Percentiles rank a stretch among this genome's conserved stretches.
Evolutionary conservation across 1,140 invertebrate genomes (phyloP).

Genomic region (Ostrea denselamellosa): DNA sequence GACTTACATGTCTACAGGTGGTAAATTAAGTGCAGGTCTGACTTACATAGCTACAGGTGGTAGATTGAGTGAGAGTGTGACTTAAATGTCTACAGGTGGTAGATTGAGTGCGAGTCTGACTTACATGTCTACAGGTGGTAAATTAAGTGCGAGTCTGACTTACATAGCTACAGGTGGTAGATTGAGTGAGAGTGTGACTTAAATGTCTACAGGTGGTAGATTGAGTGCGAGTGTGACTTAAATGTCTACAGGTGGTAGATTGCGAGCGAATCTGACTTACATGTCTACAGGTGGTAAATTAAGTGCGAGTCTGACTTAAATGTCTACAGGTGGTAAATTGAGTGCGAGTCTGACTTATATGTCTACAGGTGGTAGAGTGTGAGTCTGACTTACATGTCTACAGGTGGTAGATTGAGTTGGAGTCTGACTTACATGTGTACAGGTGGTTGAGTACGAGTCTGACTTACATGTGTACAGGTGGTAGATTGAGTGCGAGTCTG

Average conservation of each 20-base stretch:
- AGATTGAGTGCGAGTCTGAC: not conserved
- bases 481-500: not conserved
- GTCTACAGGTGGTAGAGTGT: not conserved
- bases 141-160: not conserved
- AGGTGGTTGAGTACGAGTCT: not conserved
- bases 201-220: too few relatives aligned
- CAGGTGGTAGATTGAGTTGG: not conserved
- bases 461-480: not conserved
- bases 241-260: not conserved
- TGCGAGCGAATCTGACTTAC: not conserved
- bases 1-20: not conserved
- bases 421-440: not conserved
- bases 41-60: not conserved
- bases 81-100: not conserved
- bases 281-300: not conserved
- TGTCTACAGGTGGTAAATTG: not conserved
- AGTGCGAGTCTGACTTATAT: not conserved
- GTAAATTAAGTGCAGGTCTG: not conserved
- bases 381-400: not conserved
- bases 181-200: too few relatives aligned
- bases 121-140: too few relatives aligned
- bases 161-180: not conserved
- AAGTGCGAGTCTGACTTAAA: not conserved
- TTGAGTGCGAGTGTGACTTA: not conserved
- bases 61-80: not conserved